Conservation (phyloP, 2,888 invertebrate species). For the Caenorhabditis sp. region DNA sequence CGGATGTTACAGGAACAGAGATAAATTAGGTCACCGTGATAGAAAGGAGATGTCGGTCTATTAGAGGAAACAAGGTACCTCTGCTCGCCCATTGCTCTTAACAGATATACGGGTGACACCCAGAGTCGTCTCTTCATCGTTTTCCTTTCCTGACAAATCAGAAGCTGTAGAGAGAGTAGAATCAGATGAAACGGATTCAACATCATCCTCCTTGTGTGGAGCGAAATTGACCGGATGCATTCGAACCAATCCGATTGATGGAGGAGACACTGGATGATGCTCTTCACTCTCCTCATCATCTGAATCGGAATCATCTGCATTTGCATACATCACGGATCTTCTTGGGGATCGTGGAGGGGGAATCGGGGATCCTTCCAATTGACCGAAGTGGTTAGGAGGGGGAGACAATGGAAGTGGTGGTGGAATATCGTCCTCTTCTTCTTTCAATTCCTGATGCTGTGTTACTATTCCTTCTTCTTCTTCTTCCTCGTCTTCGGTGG, state of each 20-base stretch:
- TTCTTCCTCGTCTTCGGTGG: constrained; percentile 43
- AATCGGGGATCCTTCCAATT: constrained; percentile 46
- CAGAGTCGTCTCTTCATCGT: constrained; percentile 36
- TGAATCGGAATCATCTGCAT: constrained; percentile 53
- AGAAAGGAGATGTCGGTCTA: too few relatives aligned
- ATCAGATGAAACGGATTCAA: constrained; percentile 28
- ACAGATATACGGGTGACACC: constrained; percentile 62
- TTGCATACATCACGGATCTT: constrained; percentile 57
- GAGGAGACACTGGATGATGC: constrained; percentile 21
- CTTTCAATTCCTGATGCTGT: neutral
- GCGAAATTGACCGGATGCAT: constrained; percentile 64
- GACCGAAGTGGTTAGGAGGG: constrained; percentile 39
- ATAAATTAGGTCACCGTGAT: too few relatives aligned
- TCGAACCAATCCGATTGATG: constrained; percentile 44
- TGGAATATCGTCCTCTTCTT: constrained; percentile 32
- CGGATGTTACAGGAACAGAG: too few relatives aligned
- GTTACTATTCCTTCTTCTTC: constrained; percentile 30
- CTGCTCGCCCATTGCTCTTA: constrained; percentile 62
- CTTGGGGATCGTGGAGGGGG: constrained; percentile 60
- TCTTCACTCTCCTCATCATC: constrained; percentile 52
- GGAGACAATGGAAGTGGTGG: constrained; percentile 57
- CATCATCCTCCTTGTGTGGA: constrained; percentile 37
- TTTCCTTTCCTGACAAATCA: constrained; percentile 35
- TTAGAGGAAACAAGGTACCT: too few relatives aligned
- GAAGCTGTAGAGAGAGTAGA: constrained; percentile 35